These are phyloP conservation scores for Darevskia nairensis DNA, from an alignment of 2,797 vertebrate species.

Conservation along the genomic window DNA sequence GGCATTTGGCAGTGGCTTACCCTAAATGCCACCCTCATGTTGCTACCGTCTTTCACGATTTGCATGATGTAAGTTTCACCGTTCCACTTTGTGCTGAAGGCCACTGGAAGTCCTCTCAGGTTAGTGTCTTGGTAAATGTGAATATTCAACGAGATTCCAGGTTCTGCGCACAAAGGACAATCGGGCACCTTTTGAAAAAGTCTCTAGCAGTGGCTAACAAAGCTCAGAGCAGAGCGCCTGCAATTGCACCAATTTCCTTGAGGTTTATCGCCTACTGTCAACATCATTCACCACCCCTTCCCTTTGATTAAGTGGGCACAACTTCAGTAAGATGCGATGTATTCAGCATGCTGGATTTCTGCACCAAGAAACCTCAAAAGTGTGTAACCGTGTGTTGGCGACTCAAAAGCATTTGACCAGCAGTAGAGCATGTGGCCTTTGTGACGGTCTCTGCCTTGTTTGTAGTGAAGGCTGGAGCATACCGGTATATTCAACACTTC, in stretches of 20 bases:
- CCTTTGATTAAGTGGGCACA: not conserved
- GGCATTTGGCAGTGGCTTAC: constrained; percentile 27
- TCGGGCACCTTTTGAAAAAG: not conserved
- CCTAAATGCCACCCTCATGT: constrained; percentile 51
- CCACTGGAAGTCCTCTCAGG: constrained; percentile 49
- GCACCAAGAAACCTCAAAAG: not conserved
- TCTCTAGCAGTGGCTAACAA: not conserved
- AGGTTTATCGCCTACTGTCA: too few species aligned
- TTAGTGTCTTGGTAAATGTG: constrained; percentile 63
- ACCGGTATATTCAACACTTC: not conserved
- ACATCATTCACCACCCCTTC: not conserved
- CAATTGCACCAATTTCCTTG: rapidly evolving
- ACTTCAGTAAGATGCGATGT: not conserved
- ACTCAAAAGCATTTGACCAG: not conserved
- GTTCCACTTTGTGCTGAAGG: constrained; percentile 53
- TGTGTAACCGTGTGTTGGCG: too few species aligned
- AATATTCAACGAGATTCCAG: constrained; percentile 66
- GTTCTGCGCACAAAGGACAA: constrained; percentile 40
- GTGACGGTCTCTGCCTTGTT: not conserved
- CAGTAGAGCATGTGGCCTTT: not conserved
- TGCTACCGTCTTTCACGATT: constrained; percentile 29
- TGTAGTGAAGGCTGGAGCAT: not conserved
- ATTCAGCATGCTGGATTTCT: not conserved
- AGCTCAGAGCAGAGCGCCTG: not conserved
- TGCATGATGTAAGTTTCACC: constrained; percentile 64